A percentile compares a stretch with the other conserved stretches of the same genome.
These are phyloP conservation scores for Chrysochloris asiatica DNA, from an alignment of 2,113 vertebrate genomes.

Conservation along the genomic window DNA sequence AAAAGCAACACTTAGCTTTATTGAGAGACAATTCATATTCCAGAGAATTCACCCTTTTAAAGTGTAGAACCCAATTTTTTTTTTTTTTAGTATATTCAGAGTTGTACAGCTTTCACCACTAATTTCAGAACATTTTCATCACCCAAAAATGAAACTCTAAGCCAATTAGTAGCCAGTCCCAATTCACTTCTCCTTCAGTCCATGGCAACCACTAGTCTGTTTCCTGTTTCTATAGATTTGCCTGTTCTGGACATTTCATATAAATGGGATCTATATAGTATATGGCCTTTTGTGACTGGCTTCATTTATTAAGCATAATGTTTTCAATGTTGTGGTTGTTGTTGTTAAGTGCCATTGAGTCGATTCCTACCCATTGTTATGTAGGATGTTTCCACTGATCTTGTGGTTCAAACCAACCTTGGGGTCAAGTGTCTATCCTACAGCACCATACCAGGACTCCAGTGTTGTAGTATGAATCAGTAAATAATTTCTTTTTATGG, in stretches of 20 bases:
- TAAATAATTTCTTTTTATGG: background rate
- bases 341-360: no score
- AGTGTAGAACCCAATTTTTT: background rate
- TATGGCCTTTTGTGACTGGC: background rate
- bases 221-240: constrained; percentile 37
- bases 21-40: constrained; percentile 8
- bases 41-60: constrained; percentile 2
- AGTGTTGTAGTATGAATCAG: background rate
- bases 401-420: no score
- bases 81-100: background rate
- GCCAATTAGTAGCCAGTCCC: background rate
- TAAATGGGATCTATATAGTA: background rate
- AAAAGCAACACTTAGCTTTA: background rate
- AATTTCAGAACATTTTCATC: constrained; percentile 29
- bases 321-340: no score
- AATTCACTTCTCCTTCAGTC: background rate
- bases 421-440: no score
- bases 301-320: background rate
- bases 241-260: background rate
- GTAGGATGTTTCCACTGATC: no score
- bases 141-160: background rate
- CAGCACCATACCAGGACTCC: no score
- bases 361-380: no score
- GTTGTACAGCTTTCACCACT: background rate
- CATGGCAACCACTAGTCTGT: background rate